These are phyloP conservation scores for Ammodytes dubius DNA, from an alignment of 2,113 vertebrate genomes.

Conservation along the genomic window DNA sequence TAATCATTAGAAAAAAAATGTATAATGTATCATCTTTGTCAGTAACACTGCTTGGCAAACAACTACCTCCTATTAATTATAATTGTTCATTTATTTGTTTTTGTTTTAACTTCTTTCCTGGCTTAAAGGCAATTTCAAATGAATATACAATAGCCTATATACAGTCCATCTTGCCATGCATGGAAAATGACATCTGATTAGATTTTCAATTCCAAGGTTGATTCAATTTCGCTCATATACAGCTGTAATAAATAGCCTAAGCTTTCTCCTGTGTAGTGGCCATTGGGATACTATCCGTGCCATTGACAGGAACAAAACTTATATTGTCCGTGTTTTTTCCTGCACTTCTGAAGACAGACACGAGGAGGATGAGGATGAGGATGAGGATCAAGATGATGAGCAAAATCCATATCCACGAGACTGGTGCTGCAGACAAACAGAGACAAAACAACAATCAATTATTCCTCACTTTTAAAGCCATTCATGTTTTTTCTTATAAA, in stretches of 20 bases:
- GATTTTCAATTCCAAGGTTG: not conserved
- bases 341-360: rapidly evolving
- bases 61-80: not conserved
- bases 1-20: not conserved
- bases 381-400: rapidly evolving
- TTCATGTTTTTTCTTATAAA: not conserved
- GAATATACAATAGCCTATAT: not conserved
- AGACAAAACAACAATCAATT: not conserved
- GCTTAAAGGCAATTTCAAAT: not conserved
- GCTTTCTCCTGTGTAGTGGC: not conserved
- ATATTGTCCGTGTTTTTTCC: slow-evolving; percentile 51
- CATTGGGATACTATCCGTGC: slow-evolving; percentile 12
- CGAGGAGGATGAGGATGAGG: rapidly evolving
- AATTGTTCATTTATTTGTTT: not conserved
- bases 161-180: not conserved
- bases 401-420: rapidly evolving
- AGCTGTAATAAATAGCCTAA: slow-evolving; percentile 12
- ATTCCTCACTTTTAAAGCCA: not conserved
- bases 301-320: slow-evolving; percentile 11
- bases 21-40: not conserved
- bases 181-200: not conserved
- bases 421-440: not conserved
- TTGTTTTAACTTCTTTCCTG: too few relatives aligned
- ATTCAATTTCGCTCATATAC: not conserved
- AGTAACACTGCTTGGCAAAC: not conserved